Percentiles rank a stretch among this genome's conserved stretches.
phyloP scores from a whole-genome alignment of 2,888 invertebrate species.

The Caenorhabditis becei region DNA sequence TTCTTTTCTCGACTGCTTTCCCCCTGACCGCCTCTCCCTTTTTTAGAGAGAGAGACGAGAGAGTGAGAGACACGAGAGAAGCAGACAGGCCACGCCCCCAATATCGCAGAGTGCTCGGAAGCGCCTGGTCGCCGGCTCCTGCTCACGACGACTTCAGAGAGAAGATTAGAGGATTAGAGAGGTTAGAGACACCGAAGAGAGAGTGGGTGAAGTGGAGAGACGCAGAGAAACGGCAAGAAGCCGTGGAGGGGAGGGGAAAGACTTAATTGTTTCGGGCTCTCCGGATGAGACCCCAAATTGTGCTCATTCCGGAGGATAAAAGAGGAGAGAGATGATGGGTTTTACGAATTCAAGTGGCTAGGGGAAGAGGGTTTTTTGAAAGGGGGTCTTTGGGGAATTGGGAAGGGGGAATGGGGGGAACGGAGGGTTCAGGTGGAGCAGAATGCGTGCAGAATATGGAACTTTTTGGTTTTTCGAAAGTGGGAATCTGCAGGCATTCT shows the following conservation, averaged over 20 bases:
- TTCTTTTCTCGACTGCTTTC: slow-evolving; percentile 20
- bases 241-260: slow-evolving; percentile 13
- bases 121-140: background rate
- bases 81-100: slow-evolving; percentile 31
- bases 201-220: slow-evolving; percentile 12
- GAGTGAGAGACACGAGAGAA: slow-evolving; percentile 13
- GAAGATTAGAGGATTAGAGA: slow-evolving; percentile 47
- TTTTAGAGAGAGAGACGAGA: slow-evolving; percentile 16
- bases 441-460: too few relatives aligned
- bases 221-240: slow-evolving; percentile 11
- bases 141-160: slow-evolving; percentile 32
- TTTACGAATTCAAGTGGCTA: background rate
- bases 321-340: slow-evolving; percentile 14
- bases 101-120: slow-evolving; percentile 47
- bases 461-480: too few relatives aligned
- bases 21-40: slow-evolving; percentile 42
- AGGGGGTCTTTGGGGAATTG: too few relatives aligned
- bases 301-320: background rate
- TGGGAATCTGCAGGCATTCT: too few relatives aligned
- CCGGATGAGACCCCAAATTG: slow-evolving; percentile 45
- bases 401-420: too few relatives aligned
- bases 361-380: background rate
- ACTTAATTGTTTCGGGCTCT: slow-evolving; percentile 45
- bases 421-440: too few relatives aligned
- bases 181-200: slow-evolving; percentile 7